Base-by-base conservation (phyloP, 2,113 vertebrate genomes). In the Speoplatyrhinus poulsoni region DNA sequence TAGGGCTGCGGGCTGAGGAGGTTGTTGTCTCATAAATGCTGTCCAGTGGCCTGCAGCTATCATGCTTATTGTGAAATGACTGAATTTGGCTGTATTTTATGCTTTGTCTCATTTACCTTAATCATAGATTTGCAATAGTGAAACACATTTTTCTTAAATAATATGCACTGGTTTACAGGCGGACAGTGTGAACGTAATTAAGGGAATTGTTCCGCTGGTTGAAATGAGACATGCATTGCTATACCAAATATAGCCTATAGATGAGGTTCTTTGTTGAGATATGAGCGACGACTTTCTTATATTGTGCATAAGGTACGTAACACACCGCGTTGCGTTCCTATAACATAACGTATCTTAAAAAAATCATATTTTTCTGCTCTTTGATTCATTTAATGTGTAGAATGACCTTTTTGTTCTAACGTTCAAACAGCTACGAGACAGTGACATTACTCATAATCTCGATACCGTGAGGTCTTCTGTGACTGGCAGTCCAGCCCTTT, bases 341-440 rank as follows among this genome's bases (percentile, higher is more conserved):
- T 8, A 41, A 41, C 36, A 8, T 41, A 41, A 8, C 36, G 5
- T 41, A 41, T 6, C 36, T 41, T 41, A 41, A 41, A 41, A 41
- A 41, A 76, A 26, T 26, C 26, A 75, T 67, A 66, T 13, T 11
- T 26, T 50, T 50, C 10, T 41, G 7, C 63, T 76, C 62, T 83
- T 83, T 79, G 75, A 65, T 62, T 60, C 26, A 80, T 84, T 82
- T 80, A 17, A 77, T 73, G 26, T 26, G 26, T 26, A 26, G 26
- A 26, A 26, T 26, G 32, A 65, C 32, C 55, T n/a, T 32, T n/a
- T 33, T 57, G 49, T 60, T 72, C 10, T 58, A 57, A 10, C 55
- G 32, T 49, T 70, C 60, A 80, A 83, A 75, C 74, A 84, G 75
- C 82, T 82, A 62, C 13, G 49, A 50, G 49, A 13, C 49, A 50